Percentiles rank a stretch among this genome's conserved stretches.
Conservation (phyloP, 1,140 invertebrate species). For the Wasmannia auropunctata region DNA sequence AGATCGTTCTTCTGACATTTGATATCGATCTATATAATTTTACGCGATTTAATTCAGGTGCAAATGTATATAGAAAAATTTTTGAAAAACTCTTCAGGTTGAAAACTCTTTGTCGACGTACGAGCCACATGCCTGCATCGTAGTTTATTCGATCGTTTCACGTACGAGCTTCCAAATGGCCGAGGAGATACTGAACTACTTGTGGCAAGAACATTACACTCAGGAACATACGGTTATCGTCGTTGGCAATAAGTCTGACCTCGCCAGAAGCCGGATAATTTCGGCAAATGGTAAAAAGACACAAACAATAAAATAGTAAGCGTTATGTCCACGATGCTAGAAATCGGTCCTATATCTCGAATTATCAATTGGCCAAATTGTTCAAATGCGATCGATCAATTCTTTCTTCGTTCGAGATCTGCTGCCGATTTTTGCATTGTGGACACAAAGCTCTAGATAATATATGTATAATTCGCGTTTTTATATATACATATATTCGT, state of each 20-base stretch:
- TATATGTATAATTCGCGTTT: too few relatives aligned
- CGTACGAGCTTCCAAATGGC: slow-evolving; percentile 91
- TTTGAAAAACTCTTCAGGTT: slow-evolving; percentile 84
- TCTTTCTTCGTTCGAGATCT: too few relatives aligned
- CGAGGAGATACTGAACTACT: slow-evolving; percentile 92
- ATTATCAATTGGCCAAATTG: too few relatives aligned
- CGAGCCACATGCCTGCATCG: slow-evolving; percentile 95
- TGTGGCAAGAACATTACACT: slow-evolving; percentile 92
- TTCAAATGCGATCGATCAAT: too few relatives aligned
- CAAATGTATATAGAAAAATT: not conserved
- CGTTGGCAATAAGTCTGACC: slow-evolving; percentile 97
- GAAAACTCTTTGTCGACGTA: slow-evolving; percentile 94
- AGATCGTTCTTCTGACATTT: not conserved
- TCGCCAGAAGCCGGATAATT: slow-evolving; percentile 94
- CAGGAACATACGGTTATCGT: slow-evolving; percentile 94
- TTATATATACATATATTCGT: too few relatives aligned
- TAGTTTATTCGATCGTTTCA: slow-evolving; percentile 95
- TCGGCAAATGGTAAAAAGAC: slow-evolving; percentile 90
- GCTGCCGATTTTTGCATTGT: too few relatives aligned
- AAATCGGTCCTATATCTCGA: too few relatives aligned
- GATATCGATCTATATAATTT: not conserved
- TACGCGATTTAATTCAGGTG: not conserved
- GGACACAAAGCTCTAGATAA: too few relatives aligned
- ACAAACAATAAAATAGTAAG: not conserved
- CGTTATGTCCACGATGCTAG: too few relatives aligned